phyloP scores from a whole-genome alignment of 2,797 vertebrate species.

The Arnoldichthys spilopterus region DNA sequence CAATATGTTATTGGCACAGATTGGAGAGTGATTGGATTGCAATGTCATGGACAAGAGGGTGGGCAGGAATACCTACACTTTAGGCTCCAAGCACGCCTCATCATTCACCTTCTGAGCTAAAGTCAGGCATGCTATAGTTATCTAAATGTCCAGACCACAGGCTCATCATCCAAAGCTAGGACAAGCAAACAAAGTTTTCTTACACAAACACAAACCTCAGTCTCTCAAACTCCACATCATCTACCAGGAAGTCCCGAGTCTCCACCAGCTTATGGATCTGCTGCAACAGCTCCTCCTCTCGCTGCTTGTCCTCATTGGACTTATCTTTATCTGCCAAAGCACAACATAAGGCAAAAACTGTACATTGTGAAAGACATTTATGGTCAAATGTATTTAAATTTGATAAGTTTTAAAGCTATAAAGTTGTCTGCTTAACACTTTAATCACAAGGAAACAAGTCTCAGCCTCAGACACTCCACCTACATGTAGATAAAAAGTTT shows the following conservation, averaged over 20 bases:
- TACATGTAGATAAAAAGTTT: too few relatives aligned
- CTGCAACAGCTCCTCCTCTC: slow-evolving; percentile 84
- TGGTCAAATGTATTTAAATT: not conserved
- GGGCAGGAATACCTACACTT: slow-evolving; percentile 18
- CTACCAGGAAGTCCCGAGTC: slow-evolving; percentile 90
- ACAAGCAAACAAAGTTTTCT: not conserved
- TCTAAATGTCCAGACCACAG: not conserved
- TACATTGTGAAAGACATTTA: not conserved
- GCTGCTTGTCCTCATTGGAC: slow-evolving; percentile 77
- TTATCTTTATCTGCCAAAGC: slow-evolving; percentile 81
- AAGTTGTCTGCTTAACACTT: too few relatives aligned
- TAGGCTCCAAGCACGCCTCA: not conserved
- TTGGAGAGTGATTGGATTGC: slow-evolving; percentile 42
- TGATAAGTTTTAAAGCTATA: too few relatives aligned
- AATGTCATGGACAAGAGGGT: slow-evolving; percentile 31
- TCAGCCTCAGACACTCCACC: too few relatives aligned
- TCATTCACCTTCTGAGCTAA: slow-evolving; percentile 13
- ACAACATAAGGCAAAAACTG: not conserved
- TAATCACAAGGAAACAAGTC: too few relatives aligned
- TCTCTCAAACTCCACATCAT: slow-evolving; percentile 91
- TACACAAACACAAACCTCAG: slow-evolving; percentile 78
- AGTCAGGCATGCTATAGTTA: slow-evolving; percentile 9
- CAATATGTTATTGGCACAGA: slow-evolving; percentile 25
- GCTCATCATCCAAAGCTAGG: too few relatives aligned
- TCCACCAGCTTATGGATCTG: slow-evolving; percentile 92